phyloP scores from a whole-genome alignment of 2,797 vertebrate genomes.

The Coranthus polyacanthus region DNA sequence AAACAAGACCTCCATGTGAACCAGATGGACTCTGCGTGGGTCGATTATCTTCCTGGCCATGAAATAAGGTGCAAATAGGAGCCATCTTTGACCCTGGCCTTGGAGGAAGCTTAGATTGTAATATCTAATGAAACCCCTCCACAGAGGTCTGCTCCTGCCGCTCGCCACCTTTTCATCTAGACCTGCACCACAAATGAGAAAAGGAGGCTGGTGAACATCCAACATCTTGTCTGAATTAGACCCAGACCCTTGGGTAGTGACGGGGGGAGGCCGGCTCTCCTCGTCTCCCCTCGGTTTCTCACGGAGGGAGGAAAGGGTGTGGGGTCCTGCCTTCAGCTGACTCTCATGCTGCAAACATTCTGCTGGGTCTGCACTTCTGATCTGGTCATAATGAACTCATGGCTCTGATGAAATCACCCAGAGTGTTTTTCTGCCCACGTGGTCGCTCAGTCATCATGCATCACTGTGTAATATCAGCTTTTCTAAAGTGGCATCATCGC shows the following conservation, averaged over 20 bases:
- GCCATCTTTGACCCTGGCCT: slow-evolving; percentile 84
- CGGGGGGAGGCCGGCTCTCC: slow-evolving; percentile 49
- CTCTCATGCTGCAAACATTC: slow-evolving; percentile 70
- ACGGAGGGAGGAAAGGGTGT: slow-evolving; percentile 68
- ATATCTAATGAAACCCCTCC: slow-evolving; percentile 79
- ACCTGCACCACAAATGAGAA: slow-evolving; percentile 68
- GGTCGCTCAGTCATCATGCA: slow-evolving; percentile 53
- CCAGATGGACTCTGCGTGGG: slow-evolving; percentile 75
- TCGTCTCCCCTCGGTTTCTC: slow-evolving; percentile 64
- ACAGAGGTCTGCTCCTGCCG: slow-evolving; percentile 70
- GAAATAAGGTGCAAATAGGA: slow-evolving; percentile 84
- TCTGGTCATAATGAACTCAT: slow-evolving; percentile 62
- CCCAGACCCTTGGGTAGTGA: slow-evolving; percentile 65
- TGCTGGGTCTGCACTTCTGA: slow-evolving; percentile 66
- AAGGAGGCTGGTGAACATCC: slow-evolving; percentile 70
- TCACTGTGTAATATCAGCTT: slow-evolving; percentile 52
- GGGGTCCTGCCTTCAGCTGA: slow-evolving; percentile 68
- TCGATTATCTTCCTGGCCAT: slow-evolving; percentile 80
- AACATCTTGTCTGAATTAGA: slow-evolving; percentile 83
- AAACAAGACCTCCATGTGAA: slow-evolving; percentile 78
- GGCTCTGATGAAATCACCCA: slow-evolving; percentile 61
- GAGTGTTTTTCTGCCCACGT: slow-evolving; percentile 45
- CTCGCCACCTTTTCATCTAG: slow-evolving; percentile 75
- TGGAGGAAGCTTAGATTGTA: slow-evolving; percentile 78
- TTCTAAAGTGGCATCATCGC: slow-evolving; percentile 36